phyloP scores from a whole-genome alignment of 2,113 vertebrate genomes.

The Zosterops lateralis region DNA sequence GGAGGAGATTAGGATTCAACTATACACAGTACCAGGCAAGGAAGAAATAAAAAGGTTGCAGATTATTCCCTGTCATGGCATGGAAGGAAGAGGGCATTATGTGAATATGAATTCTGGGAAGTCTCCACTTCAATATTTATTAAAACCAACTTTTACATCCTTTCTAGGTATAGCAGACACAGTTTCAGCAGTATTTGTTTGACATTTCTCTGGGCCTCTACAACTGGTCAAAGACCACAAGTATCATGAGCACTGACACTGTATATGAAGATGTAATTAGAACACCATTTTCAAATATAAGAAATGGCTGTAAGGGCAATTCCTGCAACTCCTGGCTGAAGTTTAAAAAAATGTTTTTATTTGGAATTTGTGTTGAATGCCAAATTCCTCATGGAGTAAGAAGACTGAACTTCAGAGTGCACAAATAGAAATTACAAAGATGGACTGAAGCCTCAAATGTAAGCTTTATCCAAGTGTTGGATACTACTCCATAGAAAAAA shows the following conservation, averaged over 20 bases:
- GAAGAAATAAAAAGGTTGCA: background rate
- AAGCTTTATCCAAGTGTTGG: background rate
- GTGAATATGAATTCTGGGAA: background rate
- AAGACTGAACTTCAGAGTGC: background rate
- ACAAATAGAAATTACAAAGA: background rate
- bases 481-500: background rate
- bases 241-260: background rate
- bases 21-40: background rate
- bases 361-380: background rate
- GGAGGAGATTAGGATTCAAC: background rate
- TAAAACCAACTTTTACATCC: background rate
- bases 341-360: background rate
- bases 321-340: background rate
- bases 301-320: background rate
- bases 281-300: background rate
- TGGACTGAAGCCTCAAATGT: background rate
- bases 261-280: background rate
- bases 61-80: background rate
- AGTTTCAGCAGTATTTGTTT: slow-evolving; percentile 81
- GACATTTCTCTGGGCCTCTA: background rate
- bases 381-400: background rate
- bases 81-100: background rate
- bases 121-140: background rate
- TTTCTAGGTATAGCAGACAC: slow-evolving; percentile 84
- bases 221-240: background rate